These are phyloP conservation scores for Drosophila borealis DNA, from an alignment of 2,888 invertebrate species.

Conservation along the genomic window DNA sequence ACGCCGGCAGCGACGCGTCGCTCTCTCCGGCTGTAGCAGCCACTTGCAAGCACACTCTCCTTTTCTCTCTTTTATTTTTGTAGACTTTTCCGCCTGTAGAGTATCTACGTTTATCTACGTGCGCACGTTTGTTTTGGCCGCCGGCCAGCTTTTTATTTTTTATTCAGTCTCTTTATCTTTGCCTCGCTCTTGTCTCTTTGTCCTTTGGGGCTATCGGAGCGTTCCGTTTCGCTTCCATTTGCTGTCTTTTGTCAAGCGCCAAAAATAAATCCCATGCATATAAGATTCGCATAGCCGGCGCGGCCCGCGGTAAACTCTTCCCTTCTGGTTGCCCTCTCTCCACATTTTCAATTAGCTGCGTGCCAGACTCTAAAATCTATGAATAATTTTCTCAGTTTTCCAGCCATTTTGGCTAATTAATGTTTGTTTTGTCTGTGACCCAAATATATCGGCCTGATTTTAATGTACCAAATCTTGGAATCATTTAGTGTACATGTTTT, in stretches of 20 bases:
- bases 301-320: not conserved
- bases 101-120: slow-evolving; percentile 51
- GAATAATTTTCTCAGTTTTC: slow-evolving; percentile 24
- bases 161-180: slow-evolving; percentile 6
- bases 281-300: slow-evolving; percentile 33
- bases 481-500: slow-evolving; percentile 30
- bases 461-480: slow-evolving; percentile 27
- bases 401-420: slow-evolving; percentile 57
- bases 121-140: slow-evolving; percentile 64
- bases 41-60: slow-evolving; percentile 16
- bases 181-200: slow-evolving; percentile 25
- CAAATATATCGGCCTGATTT: slow-evolving; percentile 45
- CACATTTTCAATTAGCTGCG: slow-evolving; percentile 1
- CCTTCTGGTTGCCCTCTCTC: not conserved
- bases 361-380: slow-evolving; percentile 30
- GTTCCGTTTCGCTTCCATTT: slow-evolving; percentile 37
- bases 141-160: slow-evolving; percentile 49
- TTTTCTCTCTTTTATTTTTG: slow-evolving; percentile 26
- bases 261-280: slow-evolving; percentile 60
- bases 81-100: slow-evolving; percentile 56
- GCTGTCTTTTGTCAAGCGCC: slow-evolving; percentile 42
- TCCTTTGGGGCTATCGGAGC: slow-evolving; percentile 39
- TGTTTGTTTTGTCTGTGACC: slow-evolving; percentile 56
- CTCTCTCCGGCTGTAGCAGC: slow-evolving; percentile 3
- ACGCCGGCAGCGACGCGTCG: slow-evolving; percentile 34